Base-by-base conservation (phyloP, 64 coral and sea anemone species). In the Pocillopora verrucosa region DNA sequence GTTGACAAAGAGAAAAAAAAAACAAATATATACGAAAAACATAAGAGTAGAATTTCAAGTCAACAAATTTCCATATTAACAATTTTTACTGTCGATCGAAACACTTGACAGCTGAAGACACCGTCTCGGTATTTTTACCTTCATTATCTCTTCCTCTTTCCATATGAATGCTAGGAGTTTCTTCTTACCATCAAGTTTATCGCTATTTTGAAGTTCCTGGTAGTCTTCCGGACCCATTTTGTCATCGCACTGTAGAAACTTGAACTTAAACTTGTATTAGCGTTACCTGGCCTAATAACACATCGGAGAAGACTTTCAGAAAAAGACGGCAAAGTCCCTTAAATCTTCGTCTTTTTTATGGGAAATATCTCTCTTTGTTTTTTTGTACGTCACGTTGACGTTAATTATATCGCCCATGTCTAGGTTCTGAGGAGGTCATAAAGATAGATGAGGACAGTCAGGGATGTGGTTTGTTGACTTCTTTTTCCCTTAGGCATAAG, bases 241-340 rank as follows among this genome's bases (percentile, higher is more conserved):
- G 34, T 83, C 61, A 62, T 83, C 80, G 45, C 67, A 45, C 7
- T 16, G 80, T 37, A 68, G 80, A 9, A 83, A 83, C 59, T 19
- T 34, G 35, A n/a, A n/a, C n/a, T n/a, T n/a, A n/a, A n/a, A 83
- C 61, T 13, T 83, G 34, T 68, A 62, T 62, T 15, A 26, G 59
- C 4, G 80, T 36, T 10, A 83, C 16, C 9, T 83, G 2, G 17
- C 63, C 25, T 68, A 35, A 45, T 68, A 83, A 45, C 34, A 56
- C 35, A 68, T 83, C 80, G 13, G 80, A 83, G 19, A 83, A 83
- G 5, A 36, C 61, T 45, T 68, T 61, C 15, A 83, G 61, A 17
- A 69, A 83, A 41, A 65, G 16, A 45, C 11, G 61, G 12, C 80
- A 19, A 16, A 83, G 35, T 45, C 11, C 61, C 36, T 36, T 0